A percentile compares a stretch with the other conserved stretches of the same genome.
These are phyloP conservation scores for Cheilosia urbana DNA, from an alignment of 2,888 invertebrate species.

Conservation along the genomic window DNA sequence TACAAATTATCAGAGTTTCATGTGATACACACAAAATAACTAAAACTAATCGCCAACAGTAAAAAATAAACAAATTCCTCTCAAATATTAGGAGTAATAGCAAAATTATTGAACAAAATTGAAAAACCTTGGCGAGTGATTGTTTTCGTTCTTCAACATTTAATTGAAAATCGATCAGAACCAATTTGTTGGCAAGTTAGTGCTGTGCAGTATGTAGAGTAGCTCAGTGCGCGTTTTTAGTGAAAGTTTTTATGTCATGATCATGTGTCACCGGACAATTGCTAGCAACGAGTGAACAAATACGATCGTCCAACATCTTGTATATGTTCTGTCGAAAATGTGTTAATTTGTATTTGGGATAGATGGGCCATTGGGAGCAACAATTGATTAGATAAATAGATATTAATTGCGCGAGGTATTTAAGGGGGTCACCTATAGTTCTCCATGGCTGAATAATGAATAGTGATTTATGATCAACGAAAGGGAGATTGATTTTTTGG, in stretches of 20 bases:
- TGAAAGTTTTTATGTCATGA: neutral
- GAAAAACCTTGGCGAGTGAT: conserved; percentile 65
- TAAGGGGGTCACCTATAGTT: conserved; percentile 32
- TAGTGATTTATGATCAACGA: conserved; percentile 37
- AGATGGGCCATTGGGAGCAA: conserved; percentile 13
- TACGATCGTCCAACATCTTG: neutral
- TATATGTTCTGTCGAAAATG: conserved; percentile 4
- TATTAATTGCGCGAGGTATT: conserved; percentile 54
- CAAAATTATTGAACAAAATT: conserved; percentile 71
- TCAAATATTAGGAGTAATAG: conserved; percentile 66
- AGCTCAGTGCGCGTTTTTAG: neutral
- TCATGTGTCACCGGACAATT: conserved; percentile 23
- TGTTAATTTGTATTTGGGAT: neutral
- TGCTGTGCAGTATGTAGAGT: neutral
- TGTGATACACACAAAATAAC: neutral
- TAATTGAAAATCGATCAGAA: conserved; percentile 72
- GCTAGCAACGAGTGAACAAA: neutral
- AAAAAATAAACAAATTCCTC: conserved; percentile 2
- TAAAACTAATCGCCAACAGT: conserved; percentile 21
- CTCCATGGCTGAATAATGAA: conserved; percentile 36
- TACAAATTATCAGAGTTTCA: neutral
- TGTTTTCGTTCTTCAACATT: conserved; percentile 58
- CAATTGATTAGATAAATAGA: conserved; percentile 49
- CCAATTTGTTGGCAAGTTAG: conserved; percentile 47
- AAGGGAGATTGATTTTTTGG: neutral